These are phyloP conservation scores for Phragmatobia fuliginosa DNA, from an alignment of 2,888 invertebrate species.

Conservation along the genomic window DNA sequence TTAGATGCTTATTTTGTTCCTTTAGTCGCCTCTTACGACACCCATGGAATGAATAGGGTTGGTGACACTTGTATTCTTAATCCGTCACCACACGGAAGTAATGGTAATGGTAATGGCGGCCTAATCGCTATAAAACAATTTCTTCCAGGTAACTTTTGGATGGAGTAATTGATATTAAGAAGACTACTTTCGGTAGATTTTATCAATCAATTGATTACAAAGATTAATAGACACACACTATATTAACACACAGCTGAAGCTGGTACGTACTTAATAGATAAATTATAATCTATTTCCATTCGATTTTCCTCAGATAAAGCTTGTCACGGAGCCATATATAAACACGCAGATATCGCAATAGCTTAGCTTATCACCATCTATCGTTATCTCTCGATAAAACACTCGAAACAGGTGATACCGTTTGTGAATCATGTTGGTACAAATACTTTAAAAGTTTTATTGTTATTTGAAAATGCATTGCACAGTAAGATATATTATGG, in stretches of 20 bases:
- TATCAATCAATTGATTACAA: too few species aligned
- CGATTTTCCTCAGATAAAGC: not conserved
- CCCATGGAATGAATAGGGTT: too few species aligned
- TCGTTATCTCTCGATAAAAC: constrained; percentile 44
- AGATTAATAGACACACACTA: not conserved
- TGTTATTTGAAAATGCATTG: constrained; percentile 1
- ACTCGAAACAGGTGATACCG: constrained; percentile 26
- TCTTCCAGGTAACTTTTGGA: too few species aligned
- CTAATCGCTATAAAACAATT: too few species aligned
- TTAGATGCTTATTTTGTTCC: too few species aligned
- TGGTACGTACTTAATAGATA: not conserved
- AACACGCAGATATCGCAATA: constrained; percentile 21
- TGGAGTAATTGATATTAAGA: too few species aligned
- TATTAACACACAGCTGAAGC: not conserved
- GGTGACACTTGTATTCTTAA: too few species aligned
- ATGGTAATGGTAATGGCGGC: too few species aligned
- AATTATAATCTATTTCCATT: not conserved
- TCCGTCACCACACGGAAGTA: too few species aligned
- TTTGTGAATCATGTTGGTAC: constrained; percentile 10
- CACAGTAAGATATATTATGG: not conserved
- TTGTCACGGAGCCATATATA: not conserved
- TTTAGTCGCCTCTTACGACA: too few species aligned
- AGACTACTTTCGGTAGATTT: too few species aligned
- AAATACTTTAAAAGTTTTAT: not conserved
- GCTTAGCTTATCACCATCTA: constrained; percentile 40